These are phyloP conservation scores for Enteromius paludinosus DNA, from an alignment of 2,797 vertebrate species.

Conservation along the genomic window DNA sequence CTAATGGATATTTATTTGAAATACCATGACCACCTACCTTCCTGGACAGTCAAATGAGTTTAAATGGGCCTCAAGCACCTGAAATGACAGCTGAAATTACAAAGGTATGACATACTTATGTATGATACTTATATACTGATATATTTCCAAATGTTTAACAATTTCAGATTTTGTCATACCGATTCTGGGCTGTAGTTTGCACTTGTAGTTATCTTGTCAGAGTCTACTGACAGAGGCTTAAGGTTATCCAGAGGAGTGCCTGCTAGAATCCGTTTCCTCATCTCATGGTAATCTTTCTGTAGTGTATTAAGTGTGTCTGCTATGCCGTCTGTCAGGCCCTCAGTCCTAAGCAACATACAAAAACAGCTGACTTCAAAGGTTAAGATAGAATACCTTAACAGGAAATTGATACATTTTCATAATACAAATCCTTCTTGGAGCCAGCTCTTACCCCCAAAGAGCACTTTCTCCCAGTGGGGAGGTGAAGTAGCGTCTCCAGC, in stretches of 20 bases:
- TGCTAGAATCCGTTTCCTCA: slow-evolving; percentile 66
- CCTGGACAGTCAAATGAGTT: not conserved
- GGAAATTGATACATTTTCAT: not conserved
- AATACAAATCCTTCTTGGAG: not conserved
- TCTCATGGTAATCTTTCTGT: slow-evolving; percentile 66
- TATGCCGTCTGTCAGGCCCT: slow-evolving; percentile 54
- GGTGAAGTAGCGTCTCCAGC: slow-evolving; percentile 70
- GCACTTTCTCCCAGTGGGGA: slow-evolving; percentile 55
- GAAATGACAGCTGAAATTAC: not conserved
- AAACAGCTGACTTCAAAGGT: not conserved
- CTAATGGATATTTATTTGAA: not conserved
- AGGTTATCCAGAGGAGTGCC: slow-evolving; percentile 72
- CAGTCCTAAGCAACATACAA: slow-evolving; percentile 51
- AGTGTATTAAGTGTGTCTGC: slow-evolving; percentile 63
- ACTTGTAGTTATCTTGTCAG: slow-evolving; percentile 32
- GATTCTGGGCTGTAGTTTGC: slow-evolving; percentile 62
- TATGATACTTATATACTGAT: not conserved
- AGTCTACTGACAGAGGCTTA: slow-evolving; percentile 68
- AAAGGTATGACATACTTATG: too few species aligned
- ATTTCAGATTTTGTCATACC: slow-evolving; percentile 57
- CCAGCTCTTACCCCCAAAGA: slow-evolving; percentile 41
- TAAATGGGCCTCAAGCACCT: slow-evolving; percentile 48
- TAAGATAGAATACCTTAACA: not conserved
- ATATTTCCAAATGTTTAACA: not conserved
- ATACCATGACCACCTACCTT: slow-evolving; percentile 22